A percentile compares a stretch with the other conserved stretches of the same genome.
Conservation (phyloP, 2,113 vertebrate species). For the Pyxicephalus adspersus region DNA sequence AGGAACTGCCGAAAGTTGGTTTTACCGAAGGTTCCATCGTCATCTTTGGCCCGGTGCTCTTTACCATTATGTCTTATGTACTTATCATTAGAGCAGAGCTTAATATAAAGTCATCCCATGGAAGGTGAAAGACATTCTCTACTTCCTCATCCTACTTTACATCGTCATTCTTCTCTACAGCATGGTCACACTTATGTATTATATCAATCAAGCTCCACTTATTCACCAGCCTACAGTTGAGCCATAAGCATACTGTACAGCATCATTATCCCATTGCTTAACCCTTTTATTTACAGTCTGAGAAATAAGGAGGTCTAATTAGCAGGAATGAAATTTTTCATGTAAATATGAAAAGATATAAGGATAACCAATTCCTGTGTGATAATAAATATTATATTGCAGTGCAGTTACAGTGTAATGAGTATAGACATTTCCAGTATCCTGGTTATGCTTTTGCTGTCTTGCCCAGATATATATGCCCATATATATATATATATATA, state of each 20-base stretch:
- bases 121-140: too few relatives aligned
- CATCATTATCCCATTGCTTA: slow-evolving; percentile 11
- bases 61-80: background rate
- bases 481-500: too few relatives aligned
- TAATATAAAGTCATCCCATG: background rate
- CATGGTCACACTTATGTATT: slow-evolving; percentile 9
- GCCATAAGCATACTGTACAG: background rate
- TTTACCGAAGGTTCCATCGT: background rate
- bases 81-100: background rate
- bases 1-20: too few relatives aligned
- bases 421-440: too few relatives aligned
- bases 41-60: background rate
- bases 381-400: too few relatives aligned
- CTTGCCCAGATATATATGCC: too few relatives aligned
- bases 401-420: too few relatives aligned
- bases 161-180: slow-evolving; percentile 9
- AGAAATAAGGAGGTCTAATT: slow-evolving; percentile 14
- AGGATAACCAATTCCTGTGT: too few relatives aligned
- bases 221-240: background rate
- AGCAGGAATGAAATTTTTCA: background rate
- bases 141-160: slow-evolving; percentile 11
- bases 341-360: too few relatives aligned
- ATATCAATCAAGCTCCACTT: slow-evolving; percentile 20
- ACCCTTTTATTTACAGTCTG: slow-evolving; percentile 26
- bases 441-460: too few relatives aligned